These are phyloP conservation scores for Harpagoxenus sublaevis DNA, from an alignment of 2,888 invertebrate species.

Conservation along the genomic window DNA sequence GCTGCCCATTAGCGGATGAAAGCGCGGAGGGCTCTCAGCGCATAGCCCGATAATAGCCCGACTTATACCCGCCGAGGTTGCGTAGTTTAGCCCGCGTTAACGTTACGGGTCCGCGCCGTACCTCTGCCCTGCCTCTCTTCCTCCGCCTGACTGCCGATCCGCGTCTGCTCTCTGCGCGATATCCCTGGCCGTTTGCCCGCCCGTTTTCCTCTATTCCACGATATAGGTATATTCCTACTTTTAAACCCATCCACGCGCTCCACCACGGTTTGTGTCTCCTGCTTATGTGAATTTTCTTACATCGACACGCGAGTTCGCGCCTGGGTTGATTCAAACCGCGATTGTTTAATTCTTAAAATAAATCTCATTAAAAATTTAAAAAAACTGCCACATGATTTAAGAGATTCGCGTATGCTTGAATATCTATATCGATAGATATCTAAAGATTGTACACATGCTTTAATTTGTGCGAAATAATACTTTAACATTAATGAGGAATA, in stretches of 20 bases:
- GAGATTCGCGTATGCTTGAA: neutral
- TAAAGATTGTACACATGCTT: neutral
- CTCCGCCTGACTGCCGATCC: slow-evolving; percentile 64
- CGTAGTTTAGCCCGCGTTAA: slow-evolving; percentile 85
- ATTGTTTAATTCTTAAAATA: neutral
- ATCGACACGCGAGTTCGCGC: neutral
- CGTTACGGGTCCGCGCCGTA: slow-evolving; percentile 81
- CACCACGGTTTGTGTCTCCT: slow-evolving; percentile 15
- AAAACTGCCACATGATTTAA: neutral
- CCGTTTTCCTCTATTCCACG: slow-evolving; percentile 74
- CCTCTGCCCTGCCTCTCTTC: slow-evolving; percentile 70
- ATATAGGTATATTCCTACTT: slow-evolving; percentile 58
- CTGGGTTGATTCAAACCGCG: neutral
- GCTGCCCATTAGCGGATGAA: slow-evolving; percentile 86
- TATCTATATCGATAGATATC: neutral
- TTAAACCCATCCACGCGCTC: neutral
- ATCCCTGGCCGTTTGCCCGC: slow-evolving; percentile 82
- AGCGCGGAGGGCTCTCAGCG: slow-evolving; percentile 86
- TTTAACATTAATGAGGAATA: neutral
- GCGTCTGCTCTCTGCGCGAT: slow-evolving; percentile 47
- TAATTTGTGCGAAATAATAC: neutral
- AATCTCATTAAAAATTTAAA: slow-evolving; percentile 19
- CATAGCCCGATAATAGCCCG: slow-evolving; percentile 86
- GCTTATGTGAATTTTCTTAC: slow-evolving; percentile 10
- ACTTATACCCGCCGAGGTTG: slow-evolving; percentile 85